Evolutionary conservation across 2,113 vertebrate genomes (phyloP).

Genomic region (Poicephalus gulielmi): DNA sequence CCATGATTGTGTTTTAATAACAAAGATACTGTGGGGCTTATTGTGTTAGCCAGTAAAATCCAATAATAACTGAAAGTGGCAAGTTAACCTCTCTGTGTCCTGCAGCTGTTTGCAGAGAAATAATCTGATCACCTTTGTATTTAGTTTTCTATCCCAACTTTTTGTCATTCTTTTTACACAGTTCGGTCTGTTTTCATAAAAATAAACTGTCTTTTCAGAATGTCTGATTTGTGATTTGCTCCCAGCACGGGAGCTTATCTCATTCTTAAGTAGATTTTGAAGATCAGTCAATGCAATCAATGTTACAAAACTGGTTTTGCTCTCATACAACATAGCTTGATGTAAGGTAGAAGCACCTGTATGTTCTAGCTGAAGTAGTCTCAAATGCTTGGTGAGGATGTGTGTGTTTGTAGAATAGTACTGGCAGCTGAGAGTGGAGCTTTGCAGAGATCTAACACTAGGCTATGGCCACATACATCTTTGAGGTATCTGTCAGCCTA

Average conservation of each 20-base stretch:
- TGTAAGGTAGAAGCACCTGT: background rate
- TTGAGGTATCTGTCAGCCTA: background rate
- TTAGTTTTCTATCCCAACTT: background rate
- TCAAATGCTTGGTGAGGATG: background rate
- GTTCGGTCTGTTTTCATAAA: background rate
- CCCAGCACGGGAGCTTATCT: background rate
- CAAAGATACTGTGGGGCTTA: background rate
- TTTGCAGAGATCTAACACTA: background rate
- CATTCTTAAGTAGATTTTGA: background rate
- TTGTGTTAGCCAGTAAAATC: constrained; percentile 10
- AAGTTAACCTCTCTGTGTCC: constrained; percentile 37
- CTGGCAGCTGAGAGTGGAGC: background rate
- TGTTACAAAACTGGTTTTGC: background rate
- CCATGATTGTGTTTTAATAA: background rate
- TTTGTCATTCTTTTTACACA: background rate
- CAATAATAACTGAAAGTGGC: constrained; percentile 1
- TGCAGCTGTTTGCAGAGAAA: constrained; percentile 23
- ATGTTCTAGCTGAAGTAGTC: background rate
- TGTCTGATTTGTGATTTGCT: background rate
- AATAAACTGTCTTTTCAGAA: background rate
- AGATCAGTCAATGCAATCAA: background rate
- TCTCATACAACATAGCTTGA: background rate
- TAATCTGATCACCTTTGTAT: constrained; percentile 30
- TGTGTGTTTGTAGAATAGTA: background rate
- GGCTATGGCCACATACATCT: background rate